A percentile compares a stretch with the other conserved stretches of the same genome.
These are phyloP conservation scores for sheep (Ovis aries) DNA, from an alignment of 2,113 vertebrate species.

Conservation along the genomic window DNA sequence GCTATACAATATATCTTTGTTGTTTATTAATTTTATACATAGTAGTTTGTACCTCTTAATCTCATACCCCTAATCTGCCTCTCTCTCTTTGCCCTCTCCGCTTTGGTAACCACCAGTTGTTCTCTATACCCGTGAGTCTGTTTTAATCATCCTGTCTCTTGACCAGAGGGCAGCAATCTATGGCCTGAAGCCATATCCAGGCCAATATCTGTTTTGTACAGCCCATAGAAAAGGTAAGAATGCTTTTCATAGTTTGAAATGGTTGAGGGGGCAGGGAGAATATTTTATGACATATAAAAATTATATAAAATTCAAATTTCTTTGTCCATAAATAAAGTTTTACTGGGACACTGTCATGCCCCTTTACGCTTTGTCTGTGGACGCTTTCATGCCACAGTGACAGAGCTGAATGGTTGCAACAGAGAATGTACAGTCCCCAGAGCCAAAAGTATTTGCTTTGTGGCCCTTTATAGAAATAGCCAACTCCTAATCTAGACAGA, in stretches of 20 bases:
- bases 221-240: not conserved
- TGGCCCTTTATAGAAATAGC: not conserved
- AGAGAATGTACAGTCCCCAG: not conserved
- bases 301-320: not conserved
- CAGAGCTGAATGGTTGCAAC: not conserved
- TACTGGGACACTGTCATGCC: not conserved
- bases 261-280: not conserved
- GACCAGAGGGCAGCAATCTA: not conserved
- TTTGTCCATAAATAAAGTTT: not conserved
- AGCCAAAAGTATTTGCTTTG: not conserved
- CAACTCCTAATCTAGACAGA: not conserved
- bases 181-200: not conserved
- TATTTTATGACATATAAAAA: not conserved
- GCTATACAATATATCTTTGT: not conserved
- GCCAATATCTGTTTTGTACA: not conserved
- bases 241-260: not conserved
- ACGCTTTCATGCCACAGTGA: not conserved
- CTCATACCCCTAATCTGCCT: not conserved
- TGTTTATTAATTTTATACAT: not conserved
- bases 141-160: not conserved
- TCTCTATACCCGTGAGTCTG: not conserved
- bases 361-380: rapidly evolving
- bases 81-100: not conserved
- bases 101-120: not conserved
- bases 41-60: not conserved